Percentiles rank a stretch among this genome's conserved stretches.
Conservation (phyloP, 1,140 invertebrate genomes). For the Hyposmocoma kahamanoa region DNA sequence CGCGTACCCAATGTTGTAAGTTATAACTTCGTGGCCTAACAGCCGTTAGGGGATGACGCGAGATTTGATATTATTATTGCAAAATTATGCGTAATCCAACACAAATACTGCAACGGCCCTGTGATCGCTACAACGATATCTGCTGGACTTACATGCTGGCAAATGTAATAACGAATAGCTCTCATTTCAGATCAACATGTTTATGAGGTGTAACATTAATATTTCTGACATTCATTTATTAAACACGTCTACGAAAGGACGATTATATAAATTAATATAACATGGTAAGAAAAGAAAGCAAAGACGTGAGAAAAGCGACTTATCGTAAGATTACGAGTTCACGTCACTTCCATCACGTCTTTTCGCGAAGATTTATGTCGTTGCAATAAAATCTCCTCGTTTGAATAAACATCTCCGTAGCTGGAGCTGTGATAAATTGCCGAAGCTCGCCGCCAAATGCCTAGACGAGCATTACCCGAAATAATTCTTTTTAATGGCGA, state of each 20-base stretch:
- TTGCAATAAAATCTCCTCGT: constrained; percentile 62
- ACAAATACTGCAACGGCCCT: too few relatives aligned
- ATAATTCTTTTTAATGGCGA: constrained; percentile 57
- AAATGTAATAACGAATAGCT: too few relatives aligned
- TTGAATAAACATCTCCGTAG: constrained; percentile 61
- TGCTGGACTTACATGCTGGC: too few relatives aligned
- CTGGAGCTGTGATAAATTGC: constrained; percentile 57
- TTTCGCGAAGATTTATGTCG: constrained; percentile 44
- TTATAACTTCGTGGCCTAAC: constrained; percentile 22
- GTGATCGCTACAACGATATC: too few relatives aligned
- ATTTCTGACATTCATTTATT: neutral
- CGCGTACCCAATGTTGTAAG: constrained; percentile 15
- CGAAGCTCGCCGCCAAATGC: constrained; percentile 42
- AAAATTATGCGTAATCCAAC: neutral
- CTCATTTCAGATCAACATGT: too few relatives aligned
- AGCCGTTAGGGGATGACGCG: constrained; percentile 5
- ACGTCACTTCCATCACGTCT: constrained; percentile 47
- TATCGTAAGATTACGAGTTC: constrained; percentile 40
- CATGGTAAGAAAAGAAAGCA: constrained; percentile 11
- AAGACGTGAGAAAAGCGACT: constrained; percentile 27
- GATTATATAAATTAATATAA: neutral
- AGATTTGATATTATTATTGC: neutral
- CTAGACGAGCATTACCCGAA: constrained; percentile 46
- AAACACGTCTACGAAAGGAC: neutral
- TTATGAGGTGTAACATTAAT: neutral